Evolutionary conservation across 1,140 invertebrate species (phyloP), one percentile per base, ranked within the genome.

Genomic region (Atta texana): DNA sequence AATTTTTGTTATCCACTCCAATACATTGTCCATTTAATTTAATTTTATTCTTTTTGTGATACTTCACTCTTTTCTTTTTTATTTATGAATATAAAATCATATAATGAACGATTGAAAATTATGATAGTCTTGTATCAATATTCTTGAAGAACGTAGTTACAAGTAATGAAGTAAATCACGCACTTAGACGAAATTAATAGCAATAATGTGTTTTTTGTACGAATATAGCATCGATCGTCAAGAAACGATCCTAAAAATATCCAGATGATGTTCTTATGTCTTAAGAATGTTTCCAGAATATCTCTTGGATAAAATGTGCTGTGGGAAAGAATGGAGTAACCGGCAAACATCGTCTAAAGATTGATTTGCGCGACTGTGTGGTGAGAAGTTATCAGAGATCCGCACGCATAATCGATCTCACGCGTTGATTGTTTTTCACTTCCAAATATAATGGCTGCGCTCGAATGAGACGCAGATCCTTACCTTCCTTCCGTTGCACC

Each of bases 391-490:
- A 75, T 18, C n/a, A n/a, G 71, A 61, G 4, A 74, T 82, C 2
- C 31, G 16, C n/a, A 16, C 28, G 16, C 61, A 21, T 6, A 10
- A 78, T 57, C 63, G 55, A 82, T 71, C 21, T 69, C 31, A 39
- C 49, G n/a, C 21, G 61, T 87, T 80, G 28, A 89, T 76, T 85
- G 90, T 91, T 85, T 57, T 24, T 88, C 75, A 86, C 82, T 91
- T 90, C 55, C 71, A 72, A 82, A 68, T 88, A 91, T 88, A 88
- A 91, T 91, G 90, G 86, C 90, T 91, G 78, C 87, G 78, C 82
- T 92, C 88, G 82, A 85, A 89, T 92, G 86, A 92, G 59, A 92
- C 76, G 87, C 86, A 85, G 68, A 87, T 86, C 80, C 88, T 89
- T 87, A 87, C 84, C 81, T 87, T 81, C 85, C 86, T 72, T 80